phyloP scores from a whole-genome alignment of 2,797 vertebrate species.

The Acanthornis magna region DNA sequence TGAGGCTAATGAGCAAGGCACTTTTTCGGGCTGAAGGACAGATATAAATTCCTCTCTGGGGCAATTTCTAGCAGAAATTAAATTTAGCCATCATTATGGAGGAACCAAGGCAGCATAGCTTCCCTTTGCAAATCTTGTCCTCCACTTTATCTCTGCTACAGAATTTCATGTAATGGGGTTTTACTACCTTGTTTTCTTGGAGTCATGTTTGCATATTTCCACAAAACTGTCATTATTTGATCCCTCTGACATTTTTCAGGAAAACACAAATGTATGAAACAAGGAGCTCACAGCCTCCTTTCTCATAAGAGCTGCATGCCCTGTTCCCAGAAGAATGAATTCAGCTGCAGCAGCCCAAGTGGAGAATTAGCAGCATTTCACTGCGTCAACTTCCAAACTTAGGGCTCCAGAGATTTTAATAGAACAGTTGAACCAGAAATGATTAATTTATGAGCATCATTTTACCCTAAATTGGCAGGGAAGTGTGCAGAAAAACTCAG shows the following conservation, averaged over 20 bases:
- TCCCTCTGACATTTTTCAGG: neutral
- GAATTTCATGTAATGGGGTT: neutral
- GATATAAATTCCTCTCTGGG: neutral
- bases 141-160: neutral
- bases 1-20: neutral
- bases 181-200: neutral
- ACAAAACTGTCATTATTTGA: neutral
- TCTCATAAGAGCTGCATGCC: rapidly evolving
- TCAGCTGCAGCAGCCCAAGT: neutral
- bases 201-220: neutral
- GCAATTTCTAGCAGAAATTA: neutral
- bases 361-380: neutral
- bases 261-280: neutral
- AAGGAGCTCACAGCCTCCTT: neutral
- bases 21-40: neutral
- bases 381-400: neutral
- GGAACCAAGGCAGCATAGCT: neutral
- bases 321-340: neutral
- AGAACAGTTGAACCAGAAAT: neutral
- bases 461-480: neutral
- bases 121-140: neutral
- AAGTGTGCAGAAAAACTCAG: neutral
- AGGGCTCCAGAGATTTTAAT: neutral
- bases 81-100: neutral
- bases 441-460: neutral